These are phyloP conservation scores for Drosophila arizonae DNA, from an alignment of 1,140 invertebrate species.

Conservation along the genomic window DNA sequence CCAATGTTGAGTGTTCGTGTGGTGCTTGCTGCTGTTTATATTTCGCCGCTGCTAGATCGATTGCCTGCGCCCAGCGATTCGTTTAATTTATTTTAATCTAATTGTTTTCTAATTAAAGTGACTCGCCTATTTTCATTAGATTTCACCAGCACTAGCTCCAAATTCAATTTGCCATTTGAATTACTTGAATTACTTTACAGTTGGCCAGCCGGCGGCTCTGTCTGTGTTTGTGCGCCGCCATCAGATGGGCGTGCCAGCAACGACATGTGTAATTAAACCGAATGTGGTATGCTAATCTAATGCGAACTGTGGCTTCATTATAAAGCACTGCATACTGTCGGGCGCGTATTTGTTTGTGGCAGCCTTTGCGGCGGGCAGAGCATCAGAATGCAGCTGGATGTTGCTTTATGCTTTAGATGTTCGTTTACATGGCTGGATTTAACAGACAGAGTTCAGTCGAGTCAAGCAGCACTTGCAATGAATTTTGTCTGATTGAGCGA, in stretches of 20 bases:
- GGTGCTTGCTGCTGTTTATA: slow-evolving; percentile 27
- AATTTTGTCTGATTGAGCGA: too few species aligned
- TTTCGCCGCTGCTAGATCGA: slow-evolving; percentile 59
- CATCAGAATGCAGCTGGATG: not conserved
- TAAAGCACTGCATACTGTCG: slow-evolving; percentile 52
- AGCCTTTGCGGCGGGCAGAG: slow-evolving; percentile 28
- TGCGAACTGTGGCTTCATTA: not conserved
- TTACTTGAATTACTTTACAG: slow-evolving; percentile 41
- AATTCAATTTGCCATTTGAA: slow-evolving; percentile 25
- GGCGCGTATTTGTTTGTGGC: slow-evolving; percentile 27
- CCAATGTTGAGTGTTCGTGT: slow-evolving; percentile 30
- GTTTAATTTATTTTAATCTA: slow-evolving; percentile 81
- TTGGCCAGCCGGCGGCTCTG: not conserved
- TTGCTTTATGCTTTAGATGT: not conserved
- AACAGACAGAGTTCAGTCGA: not conserved
- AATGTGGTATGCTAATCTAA: not conserved
- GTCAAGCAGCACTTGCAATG: too few species aligned
- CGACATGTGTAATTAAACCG: slow-evolving; percentile 27
- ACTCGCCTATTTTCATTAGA: slow-evolving; percentile 47
- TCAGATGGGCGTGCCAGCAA: not conserved
- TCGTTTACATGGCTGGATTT: not conserved
- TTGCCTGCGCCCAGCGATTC: slow-evolving; percentile 73
- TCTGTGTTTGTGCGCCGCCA: too few species aligned
- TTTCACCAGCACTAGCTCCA: slow-evolving; percentile 56
- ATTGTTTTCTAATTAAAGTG: slow-evolving; percentile 77